phyloP scores from a whole-genome alignment of 1,140 invertebrate genomes.

The Apocrypta bakeri region DNA sequence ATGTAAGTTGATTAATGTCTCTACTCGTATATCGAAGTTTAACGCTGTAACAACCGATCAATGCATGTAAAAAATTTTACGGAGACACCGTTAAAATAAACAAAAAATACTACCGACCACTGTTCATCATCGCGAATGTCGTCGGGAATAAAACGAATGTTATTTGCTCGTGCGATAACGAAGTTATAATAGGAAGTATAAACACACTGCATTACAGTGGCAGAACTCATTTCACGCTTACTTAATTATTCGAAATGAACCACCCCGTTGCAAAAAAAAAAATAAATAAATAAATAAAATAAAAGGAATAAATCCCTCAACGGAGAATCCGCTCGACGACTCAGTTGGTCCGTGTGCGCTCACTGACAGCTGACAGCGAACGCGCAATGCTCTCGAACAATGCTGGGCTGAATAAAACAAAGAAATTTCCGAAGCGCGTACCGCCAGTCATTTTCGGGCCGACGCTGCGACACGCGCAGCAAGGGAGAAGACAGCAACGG shows the following conservation, averaged over 20 bases:
- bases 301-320: background rate
- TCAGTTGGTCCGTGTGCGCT: background rate
- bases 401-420: conserved; percentile 15
- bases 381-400: background rate
- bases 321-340: background rate
- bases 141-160: no score
- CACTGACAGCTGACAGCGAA: conserved; percentile 6
- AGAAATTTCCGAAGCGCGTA: background rate
- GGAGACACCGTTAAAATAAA: no score
- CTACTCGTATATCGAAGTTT: no score
- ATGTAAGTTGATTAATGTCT: no score
- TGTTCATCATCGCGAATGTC: background rate
- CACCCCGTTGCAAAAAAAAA: background rate
- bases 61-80: no score
- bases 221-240: background rate
- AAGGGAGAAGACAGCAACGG: background rate
- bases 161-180: background rate
- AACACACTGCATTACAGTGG: background rate
- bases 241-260: background rate
- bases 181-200: background rate
- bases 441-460: conserved; percentile 14
- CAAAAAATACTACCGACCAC: no score
- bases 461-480: conserved; percentile 20
- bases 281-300: background rate
- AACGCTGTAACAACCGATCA: no score